Percentiles rank a stretch among this genome's conserved stretches.
Conservation (phyloP, 1,140 invertebrate species). For the Phymastichus coffea region DNA sequence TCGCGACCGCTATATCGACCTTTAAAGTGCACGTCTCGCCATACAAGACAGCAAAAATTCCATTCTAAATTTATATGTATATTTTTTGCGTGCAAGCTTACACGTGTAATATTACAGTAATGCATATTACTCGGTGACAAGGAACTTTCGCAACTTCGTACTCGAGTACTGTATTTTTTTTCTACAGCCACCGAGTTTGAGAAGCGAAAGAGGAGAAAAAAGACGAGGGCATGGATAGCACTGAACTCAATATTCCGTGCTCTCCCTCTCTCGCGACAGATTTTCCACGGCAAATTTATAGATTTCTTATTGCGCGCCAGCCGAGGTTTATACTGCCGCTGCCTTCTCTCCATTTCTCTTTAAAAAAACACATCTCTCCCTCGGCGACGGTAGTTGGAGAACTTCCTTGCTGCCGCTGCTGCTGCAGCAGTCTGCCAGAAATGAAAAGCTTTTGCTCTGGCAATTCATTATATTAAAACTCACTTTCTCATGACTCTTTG, state of each 20-base stretch:
- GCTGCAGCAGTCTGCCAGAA: background rate
- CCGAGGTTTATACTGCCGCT: background rate
- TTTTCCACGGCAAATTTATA: conserved; percentile 43
- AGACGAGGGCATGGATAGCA: too few species aligned
- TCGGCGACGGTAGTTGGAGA: background rate
- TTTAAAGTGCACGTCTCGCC: too few species aligned
- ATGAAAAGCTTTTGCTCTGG: background rate
- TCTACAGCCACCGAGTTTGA: too few species aligned
- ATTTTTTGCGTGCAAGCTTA: background rate
- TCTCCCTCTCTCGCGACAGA: conserved; percentile 37
- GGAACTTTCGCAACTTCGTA: conserved; percentile 11
- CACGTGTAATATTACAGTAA: conserved; percentile 8
- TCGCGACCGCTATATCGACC: too few species aligned
- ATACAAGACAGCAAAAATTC: too few species aligned
- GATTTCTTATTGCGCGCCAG: conserved; percentile 34
- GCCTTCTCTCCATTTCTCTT: background rate
- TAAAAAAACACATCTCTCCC: background rate
- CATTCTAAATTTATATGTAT: too few species aligned
- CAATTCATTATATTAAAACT: background rate
- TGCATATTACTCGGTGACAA: conserved; percentile 16
- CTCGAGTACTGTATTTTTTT: too few species aligned
- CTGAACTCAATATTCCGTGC: conserved; percentile 21
- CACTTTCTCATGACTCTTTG: too few species aligned
- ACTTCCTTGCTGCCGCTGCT: too few species aligned
- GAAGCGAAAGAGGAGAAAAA: too few species aligned